Percentiles rank a stretch among this genome's conserved stretches.
These are phyloP conservation scores for Porites cylindrica DNA, from an alignment of 92 coral and sea anemone species.

Conservation along the genomic window DNA sequence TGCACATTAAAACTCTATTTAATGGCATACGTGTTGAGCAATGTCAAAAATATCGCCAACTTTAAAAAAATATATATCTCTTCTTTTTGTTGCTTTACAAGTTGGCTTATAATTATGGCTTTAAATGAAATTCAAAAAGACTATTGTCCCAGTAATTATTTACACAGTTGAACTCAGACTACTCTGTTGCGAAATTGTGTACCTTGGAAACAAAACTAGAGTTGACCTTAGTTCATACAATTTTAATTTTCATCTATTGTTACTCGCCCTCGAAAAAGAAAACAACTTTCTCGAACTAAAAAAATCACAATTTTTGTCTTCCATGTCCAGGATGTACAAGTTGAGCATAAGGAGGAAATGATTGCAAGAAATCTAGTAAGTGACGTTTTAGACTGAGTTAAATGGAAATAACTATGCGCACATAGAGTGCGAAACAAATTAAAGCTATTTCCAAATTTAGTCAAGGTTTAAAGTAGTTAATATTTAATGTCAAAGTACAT, in stretches of 20 bases:
- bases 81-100: no score
- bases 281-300: neutral
- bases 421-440: neutral
- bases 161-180: no score
- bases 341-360: neutral
- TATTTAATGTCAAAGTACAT: conserved; percentile 28
- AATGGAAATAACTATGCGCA: neutral
- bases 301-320: neutral
- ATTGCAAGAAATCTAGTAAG: neutral
- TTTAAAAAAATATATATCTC: no score
- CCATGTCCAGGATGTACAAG: neutral
- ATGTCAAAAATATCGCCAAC: no score
- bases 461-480: conserved; percentile 28
- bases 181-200: neutral
- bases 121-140: no score
- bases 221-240: neutral
- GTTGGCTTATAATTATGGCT: no score
- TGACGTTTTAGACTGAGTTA: neutral
- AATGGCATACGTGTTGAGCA: no score
- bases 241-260: neutral
- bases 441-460: conserved; percentile 30
- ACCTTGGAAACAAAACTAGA: conserved; percentile 5
- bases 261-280: neutral
- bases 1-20: no score
- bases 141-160: no score